Evolutionary conservation across 2,113 vertebrate species (phyloP).

Genomic region (Setophaga coronata): DNA sequence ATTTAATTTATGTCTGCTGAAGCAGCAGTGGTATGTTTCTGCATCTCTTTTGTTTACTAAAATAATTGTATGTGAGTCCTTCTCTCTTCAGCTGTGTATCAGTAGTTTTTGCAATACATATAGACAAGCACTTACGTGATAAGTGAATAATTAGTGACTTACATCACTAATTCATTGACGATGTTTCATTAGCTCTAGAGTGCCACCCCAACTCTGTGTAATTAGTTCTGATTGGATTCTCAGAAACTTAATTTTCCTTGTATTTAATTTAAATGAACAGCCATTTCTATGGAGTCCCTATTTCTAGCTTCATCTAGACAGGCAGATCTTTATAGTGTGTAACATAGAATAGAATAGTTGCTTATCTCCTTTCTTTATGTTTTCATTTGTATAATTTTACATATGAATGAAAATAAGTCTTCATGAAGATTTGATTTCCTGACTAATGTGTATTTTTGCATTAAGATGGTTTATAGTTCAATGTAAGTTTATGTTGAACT

Average conservation of each 20-base stretch:
- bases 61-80: neutral
- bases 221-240: neutral
- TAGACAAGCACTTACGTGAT: neutral
- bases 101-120: neutral
- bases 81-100: neutral
- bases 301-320: neutral
- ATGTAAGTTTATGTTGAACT: neutral
- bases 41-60: neutral
- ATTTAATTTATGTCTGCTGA: neutral
- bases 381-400: neutral
- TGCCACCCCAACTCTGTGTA: fast-evolving
- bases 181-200: neutral
- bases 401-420: neutral
- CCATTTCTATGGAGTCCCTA: neutral
- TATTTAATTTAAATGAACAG: neutral
- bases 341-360: neutral
- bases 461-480: neutral
- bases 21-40: neutral
- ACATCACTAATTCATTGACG: neutral
- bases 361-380: neutral
- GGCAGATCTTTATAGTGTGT: neutral
- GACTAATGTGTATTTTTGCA: neutral
- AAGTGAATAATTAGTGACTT: neutral
- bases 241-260: neutral
- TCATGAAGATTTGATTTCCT: neutral